phyloP scores from a whole-genome alignment of 2,888 invertebrate species.

The Belgica antarctica region DNA sequence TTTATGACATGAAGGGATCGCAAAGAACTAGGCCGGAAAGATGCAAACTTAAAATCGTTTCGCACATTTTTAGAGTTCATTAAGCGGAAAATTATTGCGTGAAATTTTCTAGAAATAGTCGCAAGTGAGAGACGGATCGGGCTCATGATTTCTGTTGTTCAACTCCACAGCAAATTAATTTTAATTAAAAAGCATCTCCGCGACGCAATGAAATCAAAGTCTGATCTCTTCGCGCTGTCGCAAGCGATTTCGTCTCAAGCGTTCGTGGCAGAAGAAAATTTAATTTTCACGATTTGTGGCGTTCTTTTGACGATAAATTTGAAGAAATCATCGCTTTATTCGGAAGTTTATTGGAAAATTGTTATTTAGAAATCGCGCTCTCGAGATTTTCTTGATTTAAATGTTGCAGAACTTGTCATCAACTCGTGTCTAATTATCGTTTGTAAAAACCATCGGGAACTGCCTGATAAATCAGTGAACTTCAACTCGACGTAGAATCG shows the following conservation, averaged over 20 bases:
- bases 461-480: background rate
- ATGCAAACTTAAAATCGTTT: slow-evolving; percentile 3
- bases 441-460: too few species aligned
- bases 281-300: too few species aligned
- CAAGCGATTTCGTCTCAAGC: background rate
- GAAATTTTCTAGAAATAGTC: slow-evolving; percentile 4
- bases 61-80: slow-evolving; percentile 1
- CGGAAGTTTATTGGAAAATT: too few species aligned
- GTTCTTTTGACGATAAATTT: too few species aligned
- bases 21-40: slow-evolving; percentile 28
- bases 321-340: too few species aligned
- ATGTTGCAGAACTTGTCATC: too few species aligned
- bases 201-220: background rate
- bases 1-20: background rate
- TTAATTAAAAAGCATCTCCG: background rate
- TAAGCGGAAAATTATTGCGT: background rate
- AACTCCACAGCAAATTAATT: background rate
- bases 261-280: too few species aligned
- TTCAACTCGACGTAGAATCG: background rate
- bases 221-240: background rate
- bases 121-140: background rate
- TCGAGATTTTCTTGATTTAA: too few species aligned
- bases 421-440: too few species aligned
- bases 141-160: background rate
- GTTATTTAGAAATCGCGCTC: too few species aligned